Evolutionary conservation across 2,113 vertebrate genomes (phyloP), one percentile per base, ranked within the genome.

Genomic region (Platysternon megacephalum): DNA sequence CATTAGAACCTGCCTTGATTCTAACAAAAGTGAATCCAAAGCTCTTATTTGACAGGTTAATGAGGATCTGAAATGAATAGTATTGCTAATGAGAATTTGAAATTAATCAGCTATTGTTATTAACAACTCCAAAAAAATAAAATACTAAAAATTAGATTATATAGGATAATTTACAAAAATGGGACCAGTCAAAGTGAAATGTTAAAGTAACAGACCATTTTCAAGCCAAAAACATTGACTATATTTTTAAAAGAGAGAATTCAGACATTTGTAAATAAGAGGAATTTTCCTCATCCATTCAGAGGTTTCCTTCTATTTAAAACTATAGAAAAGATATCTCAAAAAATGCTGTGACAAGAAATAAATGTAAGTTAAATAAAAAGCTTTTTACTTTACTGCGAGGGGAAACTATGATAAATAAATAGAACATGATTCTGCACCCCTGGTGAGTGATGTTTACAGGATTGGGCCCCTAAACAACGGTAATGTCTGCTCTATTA

Each of bases 101-200:
- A 98, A 98, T 96, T 95, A 97, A 95, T 97, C 49, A 91, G 91
- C 92, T 85, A 65, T 93, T 97, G 95, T 93, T 95, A 96, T 78
- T 96, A 97, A 93, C 86, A 97, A 85, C 28, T 91, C 46, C 68
- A 94, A 97, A n/a, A 97, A 97, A 53, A 56, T 95, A 94, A 65
- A 76, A 78, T 97, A 97, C 72, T 90, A 11, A 91, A 97, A 46
- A 97, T 96, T 93, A 97, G 80, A 95, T 93, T 96, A 90, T 74
- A 55, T 14, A 94, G 92, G 87, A 91, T 90, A 95, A 91, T 56
- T 87, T 56, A 35, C 1, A 86, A 72, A 96, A 95, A 97, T 61
- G 51, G 84, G 96, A 97, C n/a, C 58, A 93, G 44, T 1, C 35
- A 90, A 90, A 91, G 5, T 48, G 28, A 90, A 94, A 78, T 94